Base-by-base conservation (phyloP, 2,888 invertebrate genomes). In the Lacanobia oleracea region DNA sequence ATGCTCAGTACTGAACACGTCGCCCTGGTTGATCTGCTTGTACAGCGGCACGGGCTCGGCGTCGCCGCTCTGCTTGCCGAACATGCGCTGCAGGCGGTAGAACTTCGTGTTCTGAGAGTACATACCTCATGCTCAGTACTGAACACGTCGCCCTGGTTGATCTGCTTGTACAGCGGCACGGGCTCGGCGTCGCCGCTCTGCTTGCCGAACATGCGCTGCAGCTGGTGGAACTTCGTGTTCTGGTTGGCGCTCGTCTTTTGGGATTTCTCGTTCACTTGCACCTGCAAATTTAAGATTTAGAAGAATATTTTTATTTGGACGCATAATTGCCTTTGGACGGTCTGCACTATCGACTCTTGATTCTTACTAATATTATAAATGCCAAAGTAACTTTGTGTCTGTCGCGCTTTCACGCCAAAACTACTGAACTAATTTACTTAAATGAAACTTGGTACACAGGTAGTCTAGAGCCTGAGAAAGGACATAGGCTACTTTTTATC, bases 151-250 rank as follows among this genome's bases (percentile, higher is more conserved):
- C 96, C 96, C 86, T 97, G 96, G 87, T 96, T 96, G 88, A 97
- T 96, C 86, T 97, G 97, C 88, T 97, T 97, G 90, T 97, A 96
- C 18, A 97, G 91, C 56, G 96, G 96, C 84, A 95, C 94, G 0
- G 95, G 95, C 72, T 94, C 94, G 2, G 89, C 83, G 81, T 94
- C 95, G 40, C 93, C 94, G 21, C 96, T 94, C 85, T 96, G 96
- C 76, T 97, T 97, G 66, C 97, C 97, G 91, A 98, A 98, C 95
- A 97, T 97, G 72, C 97, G 97, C 90, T 98, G 98, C 82, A 98
- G 95, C 87, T 98, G 97, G 88, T 98, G 98, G 92, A 98, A 98
- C 92, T 98, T 98, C 9, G 98, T 98, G 88, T 96, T 98, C 89
- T 98, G 97, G 92, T 98, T 98, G 57, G 97, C 97, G 83, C 96